A percentile compares a stretch with the other conserved stretches of the same genome.
Evolutionary conservation across 2,113 vertebrate species (phyloP).

Genomic region (Oncorhynchus clarkii): DNA sequence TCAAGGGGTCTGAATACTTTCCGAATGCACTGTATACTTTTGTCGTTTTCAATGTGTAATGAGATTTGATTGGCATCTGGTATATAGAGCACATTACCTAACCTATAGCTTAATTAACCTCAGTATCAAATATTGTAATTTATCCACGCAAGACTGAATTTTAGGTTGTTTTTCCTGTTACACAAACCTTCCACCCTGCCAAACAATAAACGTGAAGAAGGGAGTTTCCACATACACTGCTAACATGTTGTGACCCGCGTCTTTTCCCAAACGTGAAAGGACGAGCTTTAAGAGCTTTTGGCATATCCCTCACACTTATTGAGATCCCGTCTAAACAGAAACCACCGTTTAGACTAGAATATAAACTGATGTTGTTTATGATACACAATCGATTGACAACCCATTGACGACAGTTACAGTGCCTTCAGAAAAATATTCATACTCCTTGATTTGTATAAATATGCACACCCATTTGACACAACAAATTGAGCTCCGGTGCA

Average conservation of each 20-base stretch:
- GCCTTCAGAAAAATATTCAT: no score
- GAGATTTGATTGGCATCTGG: background rate
- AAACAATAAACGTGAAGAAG: background rate
- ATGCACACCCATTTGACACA: no score
- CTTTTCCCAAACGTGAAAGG: background rate
- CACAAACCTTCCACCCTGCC: background rate
- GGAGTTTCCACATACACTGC: background rate
- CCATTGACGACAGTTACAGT: no score
- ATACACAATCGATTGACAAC: no score
- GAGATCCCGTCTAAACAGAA: background rate
- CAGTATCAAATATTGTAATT: background rate
- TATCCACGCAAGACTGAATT: background rate
- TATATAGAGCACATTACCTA: background rate
- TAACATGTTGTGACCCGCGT: conserved; percentile 1
- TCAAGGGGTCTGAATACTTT: no score
- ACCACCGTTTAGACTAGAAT: no score
- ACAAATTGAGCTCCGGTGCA: no score
- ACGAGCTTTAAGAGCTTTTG: background rate
- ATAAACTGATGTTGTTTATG: no score
- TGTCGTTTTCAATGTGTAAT: no score
- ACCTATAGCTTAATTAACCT: background rate
- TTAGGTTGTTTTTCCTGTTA: background rate
- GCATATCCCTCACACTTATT: background rate
- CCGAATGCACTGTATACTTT: no score
- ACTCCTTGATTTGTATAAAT: no score